phyloP scores from a whole-genome alignment of 2,888 invertebrate genomes.

The Nysson spinosus region DNA sequence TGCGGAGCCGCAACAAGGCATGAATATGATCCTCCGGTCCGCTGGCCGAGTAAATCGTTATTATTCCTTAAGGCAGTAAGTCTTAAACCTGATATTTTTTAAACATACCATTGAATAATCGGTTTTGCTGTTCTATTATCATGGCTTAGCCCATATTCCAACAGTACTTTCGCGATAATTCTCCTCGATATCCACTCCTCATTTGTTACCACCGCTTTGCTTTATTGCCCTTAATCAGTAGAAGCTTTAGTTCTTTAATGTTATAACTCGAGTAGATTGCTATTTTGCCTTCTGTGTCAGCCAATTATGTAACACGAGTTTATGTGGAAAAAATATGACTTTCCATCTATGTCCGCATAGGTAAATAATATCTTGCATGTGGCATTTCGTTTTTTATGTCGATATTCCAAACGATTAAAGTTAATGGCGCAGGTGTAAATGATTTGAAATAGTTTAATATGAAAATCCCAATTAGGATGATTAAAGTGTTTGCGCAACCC shows the following conservation, averaged over 20 bases:
- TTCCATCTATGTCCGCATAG: too few relatives aligned
- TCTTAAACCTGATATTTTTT: slow-evolving; percentile 54
- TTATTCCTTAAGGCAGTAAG: slow-evolving; percentile 74
- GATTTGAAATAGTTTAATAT: too few relatives aligned
- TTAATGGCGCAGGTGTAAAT: too few relatives aligned
- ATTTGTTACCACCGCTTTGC: neutral
- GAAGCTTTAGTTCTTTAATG: neutral
- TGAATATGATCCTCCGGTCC: slow-evolving; percentile 72
- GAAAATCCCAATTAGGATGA: too few relatives aligned
- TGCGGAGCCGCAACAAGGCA: slow-evolving; percentile 65
- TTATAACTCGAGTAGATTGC: neutral
- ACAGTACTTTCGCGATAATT: too few relatives aligned
- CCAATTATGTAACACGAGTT: too few relatives aligned
- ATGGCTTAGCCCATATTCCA: too few relatives aligned
- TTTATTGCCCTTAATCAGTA: neutral
- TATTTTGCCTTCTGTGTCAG: neutral
- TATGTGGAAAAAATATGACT: too few relatives aligned
- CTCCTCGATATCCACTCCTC: neutral
- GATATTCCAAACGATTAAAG: too few relatives aligned
- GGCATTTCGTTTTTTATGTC: too few relatives aligned
- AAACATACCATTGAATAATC: slow-evolving; percentile 31
- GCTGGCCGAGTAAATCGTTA: slow-evolving; percentile 72
- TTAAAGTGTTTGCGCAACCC: slow-evolving; percentile 39
- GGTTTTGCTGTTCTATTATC: slow-evolving; percentile 17
- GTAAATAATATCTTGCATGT: too few relatives aligned